Conservation (phyloP, 2,888 invertebrate species). For the Drosophila koepferae region DNA sequence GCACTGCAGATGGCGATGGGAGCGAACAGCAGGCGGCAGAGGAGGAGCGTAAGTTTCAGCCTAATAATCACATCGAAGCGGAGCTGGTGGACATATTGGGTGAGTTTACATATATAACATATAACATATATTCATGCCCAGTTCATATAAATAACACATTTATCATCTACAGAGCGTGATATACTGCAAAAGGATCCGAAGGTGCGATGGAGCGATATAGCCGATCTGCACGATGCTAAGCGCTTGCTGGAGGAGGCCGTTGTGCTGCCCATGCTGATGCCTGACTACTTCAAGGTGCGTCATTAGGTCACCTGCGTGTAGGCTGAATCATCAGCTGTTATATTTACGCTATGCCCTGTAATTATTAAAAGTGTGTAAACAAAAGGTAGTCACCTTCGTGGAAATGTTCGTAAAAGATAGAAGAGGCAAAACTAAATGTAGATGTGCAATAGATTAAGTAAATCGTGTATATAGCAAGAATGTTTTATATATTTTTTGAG, state of each 20-base stretch:
- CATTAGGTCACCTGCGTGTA: constrained; percentile 12
- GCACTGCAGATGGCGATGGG: constrained; percentile 84
- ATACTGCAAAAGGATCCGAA: constrained; percentile 98
- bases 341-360: constrained; percentile 6
- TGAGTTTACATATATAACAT: constrained; percentile 73
- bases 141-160: no score
- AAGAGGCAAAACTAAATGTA: no score
- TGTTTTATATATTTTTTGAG: neutral
- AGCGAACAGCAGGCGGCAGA: constrained; percentile 88
- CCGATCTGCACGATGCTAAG: constrained; percentile 95
- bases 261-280: constrained; percentile 98
- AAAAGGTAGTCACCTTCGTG: neutral
- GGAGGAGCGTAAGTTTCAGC: constrained; percentile 95
- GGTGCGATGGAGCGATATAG: constrained; percentile 97
- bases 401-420: neutral
- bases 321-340: constrained; percentile 33
- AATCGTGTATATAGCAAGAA: neutral
- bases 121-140: neutral
- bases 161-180: constrained; percentile 90
- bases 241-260: constrained; percentile 97
- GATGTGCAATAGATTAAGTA: neutral
- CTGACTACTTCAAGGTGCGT: constrained; percentile 97
- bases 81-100: constrained; percentile 97
- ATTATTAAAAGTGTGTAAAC: neutral
- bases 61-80: constrained; percentile 91